phyloP scores from a whole-genome alignment of 2,888 invertebrate species.

The Mamestra brassicae region DNA sequence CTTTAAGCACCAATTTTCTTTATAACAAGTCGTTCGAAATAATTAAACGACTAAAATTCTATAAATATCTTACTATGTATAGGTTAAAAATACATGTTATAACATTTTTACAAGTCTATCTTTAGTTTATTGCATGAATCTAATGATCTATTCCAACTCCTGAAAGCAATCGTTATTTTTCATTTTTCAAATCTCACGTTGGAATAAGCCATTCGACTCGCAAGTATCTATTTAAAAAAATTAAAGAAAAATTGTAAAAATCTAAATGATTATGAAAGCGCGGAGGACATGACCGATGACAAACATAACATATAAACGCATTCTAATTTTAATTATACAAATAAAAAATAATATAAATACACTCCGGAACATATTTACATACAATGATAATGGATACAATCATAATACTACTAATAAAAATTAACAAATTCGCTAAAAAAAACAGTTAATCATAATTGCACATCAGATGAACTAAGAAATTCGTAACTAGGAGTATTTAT shows the following conservation, averaged over 20 bases:
- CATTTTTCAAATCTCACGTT: constrained; percentile 50
- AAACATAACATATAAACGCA: constrained; percentile 76
- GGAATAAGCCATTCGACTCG: constrained; percentile 77
- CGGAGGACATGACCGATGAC: constrained; percentile 68
- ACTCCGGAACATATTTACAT: constrained; percentile 88
- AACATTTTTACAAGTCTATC: constrained; percentile 91
- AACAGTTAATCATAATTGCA: constrained; percentile 81
- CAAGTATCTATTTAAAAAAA: constrained; percentile 72
- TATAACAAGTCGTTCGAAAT: constrained; percentile 91
- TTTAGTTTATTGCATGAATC: constrained; percentile 81
- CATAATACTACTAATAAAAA: constrained; percentile 77
- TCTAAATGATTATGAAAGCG: constrained; percentile 78
- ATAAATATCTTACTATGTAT: constrained; percentile 91
- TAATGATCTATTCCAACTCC: constrained; percentile 77
- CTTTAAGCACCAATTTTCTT: constrained; percentile 91
- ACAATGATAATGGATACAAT: constrained; percentile 80
- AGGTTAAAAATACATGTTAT: constrained; percentile 91
- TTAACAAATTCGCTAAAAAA: constrained; percentile 88
- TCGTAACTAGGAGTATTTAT: constrained; percentile 85
- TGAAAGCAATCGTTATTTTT: constrained; percentile 28
- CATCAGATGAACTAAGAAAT: constrained; percentile 84
- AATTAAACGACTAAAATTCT: constrained; percentile 91
- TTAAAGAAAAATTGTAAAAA: constrained; percentile 78
- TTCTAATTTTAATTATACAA: constrained; percentile 78
- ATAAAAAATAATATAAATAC: constrained; percentile 77